A percentile compares a stretch with the other conserved stretches of the same genome.
Evolutionary conservation across 2,888 invertebrate species (phyloP).

Genomic region (Xestia rhomboidea): DNA sequence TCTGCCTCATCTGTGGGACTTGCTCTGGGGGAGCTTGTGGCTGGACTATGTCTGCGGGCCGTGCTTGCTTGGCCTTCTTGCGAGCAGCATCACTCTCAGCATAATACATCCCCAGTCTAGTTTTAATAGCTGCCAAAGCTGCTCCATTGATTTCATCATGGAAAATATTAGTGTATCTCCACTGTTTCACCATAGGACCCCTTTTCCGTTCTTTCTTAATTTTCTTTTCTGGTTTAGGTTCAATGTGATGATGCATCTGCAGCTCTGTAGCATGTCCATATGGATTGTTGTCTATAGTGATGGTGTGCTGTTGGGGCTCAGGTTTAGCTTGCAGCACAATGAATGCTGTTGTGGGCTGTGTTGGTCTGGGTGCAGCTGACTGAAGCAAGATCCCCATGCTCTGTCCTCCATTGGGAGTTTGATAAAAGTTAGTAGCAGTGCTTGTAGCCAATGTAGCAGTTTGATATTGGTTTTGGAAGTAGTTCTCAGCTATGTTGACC

Average conservation of each 20-base stretch:
- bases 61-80: constrained; percentile 85
- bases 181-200: constrained; percentile 89
- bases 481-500: constrained; percentile 88
- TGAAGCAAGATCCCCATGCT: constrained; percentile 87
- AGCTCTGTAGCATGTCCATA: constrained; percentile 75
- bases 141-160: constrained; percentile 90
- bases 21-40: constrained; percentile 80
- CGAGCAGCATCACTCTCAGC: constrained; percentile 88
- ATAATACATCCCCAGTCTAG: constrained; percentile 88
- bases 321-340: constrained; percentile 86
- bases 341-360: constrained; percentile 85
- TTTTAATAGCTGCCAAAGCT: constrained; percentile 89
- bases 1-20: constrained; percentile 80
- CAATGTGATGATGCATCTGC: constrained; percentile 65
- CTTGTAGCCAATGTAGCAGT: constrained; percentile 81
- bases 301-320: constrained; percentile 80
- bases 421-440: constrained; percentile 85
- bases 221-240: constrained; percentile 77
- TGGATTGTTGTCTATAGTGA: constrained; percentile 79
- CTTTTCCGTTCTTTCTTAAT: constrained; percentile 85
- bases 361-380: constrained; percentile 79
- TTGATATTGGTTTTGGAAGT: constrained; percentile 88
- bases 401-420: constrained; percentile 84
- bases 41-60: constrained; percentile 81
- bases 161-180: constrained; percentile 90